phyloP scores from a whole-genome alignment of 2,797 vertebrate species.

The Lithobates pipiens region DNA sequence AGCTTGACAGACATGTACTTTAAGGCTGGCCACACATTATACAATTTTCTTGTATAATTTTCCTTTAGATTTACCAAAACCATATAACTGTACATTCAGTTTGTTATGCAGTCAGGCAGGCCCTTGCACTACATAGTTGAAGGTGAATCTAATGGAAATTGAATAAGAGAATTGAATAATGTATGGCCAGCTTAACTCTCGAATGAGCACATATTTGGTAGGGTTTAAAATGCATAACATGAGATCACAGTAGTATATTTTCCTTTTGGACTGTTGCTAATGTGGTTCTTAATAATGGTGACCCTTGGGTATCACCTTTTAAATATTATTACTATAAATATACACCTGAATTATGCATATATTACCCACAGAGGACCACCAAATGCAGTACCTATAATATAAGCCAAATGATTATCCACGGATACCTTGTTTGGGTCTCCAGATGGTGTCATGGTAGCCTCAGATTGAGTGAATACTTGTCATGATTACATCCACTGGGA shows the following conservation, averaged over 20 bases:
- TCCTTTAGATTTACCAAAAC: too few species aligned
- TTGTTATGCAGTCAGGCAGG: too few species aligned
- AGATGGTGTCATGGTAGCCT: not conserved
- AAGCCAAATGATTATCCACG: not conserved
- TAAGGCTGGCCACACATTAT: too few species aligned
- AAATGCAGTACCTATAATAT: not conserved
- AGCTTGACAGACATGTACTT: not conserved
- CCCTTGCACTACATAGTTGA: too few species aligned
- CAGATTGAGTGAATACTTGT: not conserved
- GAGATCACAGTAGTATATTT: not conserved
- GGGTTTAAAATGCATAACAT: not conserved
- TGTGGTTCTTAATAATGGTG: not conserved
- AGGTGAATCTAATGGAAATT: too few species aligned
- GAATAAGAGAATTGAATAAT: too few species aligned
- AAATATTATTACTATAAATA: not conserved
- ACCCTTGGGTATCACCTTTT: not conserved
- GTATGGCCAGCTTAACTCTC: not conserved
- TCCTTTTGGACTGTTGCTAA: not conserved
- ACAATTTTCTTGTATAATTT: too few species aligned
- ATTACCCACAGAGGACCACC: not conserved
- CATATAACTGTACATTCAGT: too few species aligned
- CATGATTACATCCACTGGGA: not conserved
- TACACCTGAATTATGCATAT: not conserved
- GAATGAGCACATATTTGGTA: not conserved
- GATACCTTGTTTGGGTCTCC: not conserved